Evolutionary conservation across 2,113 vertebrate genomes (phyloP).

Genomic region (Lophius piscatorius): DNA sequence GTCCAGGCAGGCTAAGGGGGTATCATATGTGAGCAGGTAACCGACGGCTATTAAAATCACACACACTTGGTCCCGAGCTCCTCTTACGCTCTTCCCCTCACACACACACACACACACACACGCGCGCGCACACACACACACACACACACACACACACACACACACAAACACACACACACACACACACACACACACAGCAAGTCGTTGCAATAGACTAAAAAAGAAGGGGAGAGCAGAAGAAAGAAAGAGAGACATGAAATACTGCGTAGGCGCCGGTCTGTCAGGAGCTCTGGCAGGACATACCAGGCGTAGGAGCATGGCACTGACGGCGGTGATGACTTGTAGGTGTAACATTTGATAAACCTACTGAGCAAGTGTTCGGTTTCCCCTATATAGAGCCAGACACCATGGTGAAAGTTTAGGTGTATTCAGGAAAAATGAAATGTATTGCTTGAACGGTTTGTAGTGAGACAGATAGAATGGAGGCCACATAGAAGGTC

Average conservation of each 20-base stretch:
- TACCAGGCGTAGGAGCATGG: constrained; percentile 42
- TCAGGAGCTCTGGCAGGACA: constrained; percentile 54
- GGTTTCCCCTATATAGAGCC: not conserved
- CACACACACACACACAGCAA: too few relatives aligned
- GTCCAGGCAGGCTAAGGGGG: constrained; percentile 69
- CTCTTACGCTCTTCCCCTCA: constrained; percentile 18
- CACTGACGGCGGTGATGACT: constrained; percentile 53
- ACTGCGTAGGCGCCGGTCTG: constrained; percentile 54
- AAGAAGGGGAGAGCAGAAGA: too few relatives aligned
- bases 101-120: constrained; percentile 11
- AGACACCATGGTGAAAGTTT: not conserved
- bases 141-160: too few relatives aligned
- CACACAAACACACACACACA: too few relatives aligned
- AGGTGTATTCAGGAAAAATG: constrained; percentile 2
- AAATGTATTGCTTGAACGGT: constrained; percentile 10
- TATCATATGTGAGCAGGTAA: constrained; percentile 80
- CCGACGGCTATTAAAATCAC: constrained; percentile 76
- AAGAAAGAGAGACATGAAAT: constrained; percentile 47
- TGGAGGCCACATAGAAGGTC: not conserved
- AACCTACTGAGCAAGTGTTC: constrained; percentile 1
- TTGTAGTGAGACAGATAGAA: not conserved
- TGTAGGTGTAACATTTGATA: constrained; percentile 54
- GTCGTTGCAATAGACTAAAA: constrained; percentile 35
- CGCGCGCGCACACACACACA: constrained; percentile 18
- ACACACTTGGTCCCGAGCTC: constrained; percentile 52